Base-by-base conservation (phyloP, 1,140 invertebrate genomes). In the Ganaspis sp. region DNA sequence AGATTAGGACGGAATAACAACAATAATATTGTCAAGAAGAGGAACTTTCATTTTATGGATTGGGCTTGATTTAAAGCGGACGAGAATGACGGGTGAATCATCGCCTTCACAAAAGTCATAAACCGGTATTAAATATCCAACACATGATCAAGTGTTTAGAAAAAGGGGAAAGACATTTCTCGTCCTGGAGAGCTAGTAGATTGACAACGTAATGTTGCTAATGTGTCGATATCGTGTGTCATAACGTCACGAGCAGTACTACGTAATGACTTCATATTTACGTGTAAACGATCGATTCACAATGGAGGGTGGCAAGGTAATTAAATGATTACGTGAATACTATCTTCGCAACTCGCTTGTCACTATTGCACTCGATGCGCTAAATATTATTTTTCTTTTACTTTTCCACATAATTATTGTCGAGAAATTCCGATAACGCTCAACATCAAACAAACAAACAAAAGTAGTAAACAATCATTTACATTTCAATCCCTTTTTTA, bases 171-270 rank as follows among this genome's bases (percentile, higher is more conserved):
- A 49, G n/a, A n/a, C 40, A 45, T n/a, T 49, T n/a, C n/a, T 49
- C n/a, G 45, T 17, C n/a, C 45, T n/a, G n/a, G 11, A 49, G 17
- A 49, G n/a, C 45, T n/a, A 49, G n/a, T n/a, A n/a, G 45, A 49
- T 49, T 49, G 45, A 49, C 45, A 49, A 49, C 45, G 17, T 49
- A 49, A 49, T 49, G 45, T 49, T 49, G 45, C 17, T 49, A 49
- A 49, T 49, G 45, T 49, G 12, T 49, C 45, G 45, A 49, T 49
- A 49, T 49, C 45, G 45, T 49, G 45, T 49, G 45, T 49, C 45
- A 45, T 34, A 34, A 45, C 42, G 42, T 45, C 42, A 49, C n/a
- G 15, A 49, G 45, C 45, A 49, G 17, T 49, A 17, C 45, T 17
- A 49, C 45, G 45, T 49, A 49, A 49, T 49, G 17, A 15, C n/a